Conservation (phyloP, 2,888 invertebrate genomes). For the Anarsia innoxiella region DNA sequence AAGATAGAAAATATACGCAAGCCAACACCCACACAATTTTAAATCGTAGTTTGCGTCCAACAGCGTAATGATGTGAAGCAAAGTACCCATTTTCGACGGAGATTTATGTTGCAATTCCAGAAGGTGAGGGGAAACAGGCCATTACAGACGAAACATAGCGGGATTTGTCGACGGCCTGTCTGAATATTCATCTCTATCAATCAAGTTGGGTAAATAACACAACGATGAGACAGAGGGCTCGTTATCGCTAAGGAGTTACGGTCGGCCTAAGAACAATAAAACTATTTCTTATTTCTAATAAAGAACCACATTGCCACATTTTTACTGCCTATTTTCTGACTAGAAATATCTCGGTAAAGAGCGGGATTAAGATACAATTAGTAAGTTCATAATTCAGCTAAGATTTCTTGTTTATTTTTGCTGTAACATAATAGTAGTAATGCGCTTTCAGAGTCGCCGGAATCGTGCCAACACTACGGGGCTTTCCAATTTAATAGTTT, state of each 20-base stretch:
- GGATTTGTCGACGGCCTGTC: slow-evolving; percentile 41
- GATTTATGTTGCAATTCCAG: slow-evolving; percentile 53
- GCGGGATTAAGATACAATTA: not conserved
- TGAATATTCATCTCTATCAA: slow-evolving; percentile 61
- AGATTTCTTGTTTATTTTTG: slow-evolving; percentile 1
- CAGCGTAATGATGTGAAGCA: slow-evolving; percentile 28
- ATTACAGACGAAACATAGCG: slow-evolving; percentile 38
- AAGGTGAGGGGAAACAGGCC: slow-evolving; percentile 41
- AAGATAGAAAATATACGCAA: too few relatives aligned
- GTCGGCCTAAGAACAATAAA: slow-evolving; percentile 30
- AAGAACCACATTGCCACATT: too few relatives aligned
- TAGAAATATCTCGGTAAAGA: too few relatives aligned
- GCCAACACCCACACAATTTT: too few relatives aligned
- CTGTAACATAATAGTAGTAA: not conserved
- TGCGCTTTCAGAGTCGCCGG: not conserved
- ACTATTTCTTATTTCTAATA: slow-evolving; percentile 26
- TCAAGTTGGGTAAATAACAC: slow-evolving; percentile 51
- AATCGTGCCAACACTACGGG: slow-evolving; percentile 5
- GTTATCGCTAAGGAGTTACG: slow-evolving; percentile 43
- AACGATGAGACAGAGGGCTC: slow-evolving; percentile 41
- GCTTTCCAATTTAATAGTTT: slow-evolving; percentile 8
- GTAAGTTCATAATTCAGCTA: not conserved
- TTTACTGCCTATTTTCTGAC: too few relatives aligned
- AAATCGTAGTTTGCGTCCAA: slow-evolving; percentile 4
- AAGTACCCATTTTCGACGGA: slow-evolving; percentile 41